A percentile compares a stretch with the other conserved stretches of the same genome.
These are phyloP conservation scores for Tipula lateralis DNA, from an alignment of 2,888 invertebrate genomes.

Conservation along the genomic window DNA sequence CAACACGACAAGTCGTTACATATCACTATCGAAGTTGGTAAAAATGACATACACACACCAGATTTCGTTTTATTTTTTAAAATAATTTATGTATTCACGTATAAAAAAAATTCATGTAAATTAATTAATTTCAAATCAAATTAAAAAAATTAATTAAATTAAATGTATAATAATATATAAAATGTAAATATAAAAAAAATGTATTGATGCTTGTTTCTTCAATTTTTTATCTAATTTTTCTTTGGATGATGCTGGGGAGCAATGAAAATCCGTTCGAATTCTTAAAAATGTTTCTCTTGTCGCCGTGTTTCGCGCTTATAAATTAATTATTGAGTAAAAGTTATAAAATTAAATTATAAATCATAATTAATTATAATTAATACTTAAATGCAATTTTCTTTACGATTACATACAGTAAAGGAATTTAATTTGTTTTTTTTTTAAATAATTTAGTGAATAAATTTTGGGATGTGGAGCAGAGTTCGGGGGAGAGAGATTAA, in stretches of 20 bases:
- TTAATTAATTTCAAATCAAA: constrained; percentile 14
- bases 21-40: background rate
- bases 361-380: constrained; percentile 1
- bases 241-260: background rate
- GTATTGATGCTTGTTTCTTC: background rate
- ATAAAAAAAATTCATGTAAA: background rate
- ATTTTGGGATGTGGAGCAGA: background rate
- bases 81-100: background rate
- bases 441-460: constrained; percentile 6
- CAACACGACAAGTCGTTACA: background rate
- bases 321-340: background rate
- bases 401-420: background rate
- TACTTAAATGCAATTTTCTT: constrained; percentile 21
- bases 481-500: background rate
- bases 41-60: background rate
- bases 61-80: background rate
- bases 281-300: background rate
- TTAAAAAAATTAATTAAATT: background rate
- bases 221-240: constrained; percentile 5
- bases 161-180: constrained; percentile 2
- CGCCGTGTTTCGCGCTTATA: background rate
- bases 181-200: background rate
- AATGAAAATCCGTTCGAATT: constrained; percentile 9
- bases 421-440: background rate
- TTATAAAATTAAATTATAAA: background rate